These are phyloP conservation scores for Athalia rosae DNA, from an alignment of 2,888 invertebrate genomes.

Conservation along the genomic window DNA sequence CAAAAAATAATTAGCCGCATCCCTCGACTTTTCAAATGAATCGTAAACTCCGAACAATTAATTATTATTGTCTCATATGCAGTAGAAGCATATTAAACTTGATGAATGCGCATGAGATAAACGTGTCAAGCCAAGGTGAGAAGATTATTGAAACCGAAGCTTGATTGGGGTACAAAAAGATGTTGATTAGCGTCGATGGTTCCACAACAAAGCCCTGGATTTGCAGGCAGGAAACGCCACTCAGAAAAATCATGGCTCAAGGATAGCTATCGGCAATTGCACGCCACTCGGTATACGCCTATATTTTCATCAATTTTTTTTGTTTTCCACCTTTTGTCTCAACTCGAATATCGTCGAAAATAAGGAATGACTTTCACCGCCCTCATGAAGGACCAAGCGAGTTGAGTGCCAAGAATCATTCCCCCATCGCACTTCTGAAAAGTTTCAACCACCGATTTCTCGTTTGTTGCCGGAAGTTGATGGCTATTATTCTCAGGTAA, in stretches of 20 bases:
- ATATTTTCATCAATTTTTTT: background rate
- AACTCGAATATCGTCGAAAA: background rate
- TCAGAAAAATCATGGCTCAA: slow-evolving; percentile 71
- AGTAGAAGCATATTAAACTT: slow-evolving; percentile 47
- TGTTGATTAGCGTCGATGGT: slow-evolving; percentile 66
- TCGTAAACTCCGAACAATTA: background rate
- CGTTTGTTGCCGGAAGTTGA: too few relatives aligned
- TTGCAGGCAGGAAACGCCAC: slow-evolving; percentile 68
- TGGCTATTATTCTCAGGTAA: too few relatives aligned
- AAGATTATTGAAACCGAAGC: slow-evolving; percentile 71
- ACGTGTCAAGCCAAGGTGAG: slow-evolving; percentile 64
- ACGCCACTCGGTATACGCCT: background rate
- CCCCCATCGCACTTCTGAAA: too few relatives aligned
- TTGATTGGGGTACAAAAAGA: slow-evolving; percentile 72
- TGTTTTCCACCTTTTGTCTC: background rate
- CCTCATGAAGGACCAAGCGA: background rate
- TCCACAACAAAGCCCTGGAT: slow-evolving; percentile 62
- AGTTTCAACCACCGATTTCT: too few relatives aligned
- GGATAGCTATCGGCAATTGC: slow-evolving; percentile 57
- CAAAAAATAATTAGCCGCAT: background rate
- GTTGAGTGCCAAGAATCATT: background rate
- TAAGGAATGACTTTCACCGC: background rate
- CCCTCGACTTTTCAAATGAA: background rate
- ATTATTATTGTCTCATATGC: slow-evolving; percentile 21
- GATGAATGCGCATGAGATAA: slow-evolving; percentile 43